These are phyloP conservation scores for Leptarthrus brevirostris DNA, from an alignment of 2,888 invertebrate genomes.

Conservation along the genomic window DNA sequence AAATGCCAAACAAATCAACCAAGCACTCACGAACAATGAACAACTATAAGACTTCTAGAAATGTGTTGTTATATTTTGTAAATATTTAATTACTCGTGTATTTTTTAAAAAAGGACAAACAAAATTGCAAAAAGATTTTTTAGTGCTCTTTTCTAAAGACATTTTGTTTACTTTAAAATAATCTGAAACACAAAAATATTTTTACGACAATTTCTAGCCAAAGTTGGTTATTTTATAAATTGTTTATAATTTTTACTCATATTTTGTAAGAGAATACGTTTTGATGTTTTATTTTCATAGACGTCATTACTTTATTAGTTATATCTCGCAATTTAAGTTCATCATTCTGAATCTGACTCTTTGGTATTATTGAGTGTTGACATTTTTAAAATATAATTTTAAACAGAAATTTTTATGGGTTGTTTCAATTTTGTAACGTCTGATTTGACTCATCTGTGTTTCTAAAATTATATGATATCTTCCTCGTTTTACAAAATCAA, in stretches of 20 bases:
- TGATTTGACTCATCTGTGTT: too few relatives aligned
- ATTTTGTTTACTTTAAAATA: neutral
- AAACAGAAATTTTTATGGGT: slow-evolving; percentile 12
- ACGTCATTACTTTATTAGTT: slow-evolving; percentile 1
- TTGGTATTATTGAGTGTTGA: slow-evolving; percentile 31
- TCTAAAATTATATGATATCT: too few relatives aligned
- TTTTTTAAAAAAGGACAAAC: neutral
- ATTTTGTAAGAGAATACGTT: neutral
- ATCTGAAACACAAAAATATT: neutral
- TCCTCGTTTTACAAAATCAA: too few relatives aligned
- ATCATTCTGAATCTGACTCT: slow-evolving; percentile 14
- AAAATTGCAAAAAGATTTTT: slow-evolving; percentile 1
- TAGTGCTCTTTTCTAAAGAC: slow-evolving; percentile 18
- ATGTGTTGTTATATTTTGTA: slow-evolving; percentile 39
- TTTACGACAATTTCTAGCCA: neutral
- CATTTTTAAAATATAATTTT: slow-evolving; percentile 38
- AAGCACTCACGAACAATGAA: slow-evolving; percentile 13
- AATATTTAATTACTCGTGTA: slow-evolving; percentile 28
- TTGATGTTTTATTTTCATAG: slow-evolving; percentile 21
- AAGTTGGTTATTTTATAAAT: neutral
- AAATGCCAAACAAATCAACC: neutral
- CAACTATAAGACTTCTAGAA: slow-evolving; percentile 34
- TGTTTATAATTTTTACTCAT: slow-evolving; percentile 10
- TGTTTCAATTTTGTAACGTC: too few relatives aligned
- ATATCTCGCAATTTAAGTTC: slow-evolving; percentile 9